phyloP scores from a whole-genome alignment of 37 sponge, comb jelly and placozoan species.

The Spongilla lacustris region DNA sequence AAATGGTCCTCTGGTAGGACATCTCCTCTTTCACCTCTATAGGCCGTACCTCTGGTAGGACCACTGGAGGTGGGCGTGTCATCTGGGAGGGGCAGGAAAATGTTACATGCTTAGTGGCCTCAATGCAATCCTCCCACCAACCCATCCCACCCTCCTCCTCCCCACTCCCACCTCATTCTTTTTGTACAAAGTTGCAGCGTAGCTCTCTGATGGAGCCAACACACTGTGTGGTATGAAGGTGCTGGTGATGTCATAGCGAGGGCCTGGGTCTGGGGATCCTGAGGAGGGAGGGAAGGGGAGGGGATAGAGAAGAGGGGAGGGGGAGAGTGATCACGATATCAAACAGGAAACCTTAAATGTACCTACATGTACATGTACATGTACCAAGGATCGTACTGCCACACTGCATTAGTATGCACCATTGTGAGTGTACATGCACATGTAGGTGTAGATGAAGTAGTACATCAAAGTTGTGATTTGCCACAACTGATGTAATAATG shows the following conservation, averaged over 20 bases:
- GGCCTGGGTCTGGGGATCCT: slow-evolving; percentile 55
- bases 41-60: neutral
- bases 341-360: neutral
- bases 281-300: neutral
- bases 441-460: neutral
- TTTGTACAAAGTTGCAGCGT: slow-evolving; percentile 25
- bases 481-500: neutral
- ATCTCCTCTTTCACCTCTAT: neutral
- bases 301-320: neutral
- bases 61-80: neutral
- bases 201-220: slow-evolving; percentile 71
- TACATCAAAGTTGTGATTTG: no score
- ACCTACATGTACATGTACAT: no score
- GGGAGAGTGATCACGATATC: neutral
- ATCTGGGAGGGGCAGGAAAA: neutral
- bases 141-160: neutral
- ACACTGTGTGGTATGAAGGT: slow-evolving; percentile 73
- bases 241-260: slow-evolving; percentile 55
- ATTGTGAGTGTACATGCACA: no score
- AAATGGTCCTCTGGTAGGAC: neutral
- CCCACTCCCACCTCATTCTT: slow-evolving; percentile 1
- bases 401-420: slow-evolving; percentile 26
- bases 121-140: no score
- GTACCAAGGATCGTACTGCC: slow-evolving; percentile 35
- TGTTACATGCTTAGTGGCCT: neutral